Conservation (phyloP, 2,113 vertebrate species). For the Scophthalmus maximus region DNA sequence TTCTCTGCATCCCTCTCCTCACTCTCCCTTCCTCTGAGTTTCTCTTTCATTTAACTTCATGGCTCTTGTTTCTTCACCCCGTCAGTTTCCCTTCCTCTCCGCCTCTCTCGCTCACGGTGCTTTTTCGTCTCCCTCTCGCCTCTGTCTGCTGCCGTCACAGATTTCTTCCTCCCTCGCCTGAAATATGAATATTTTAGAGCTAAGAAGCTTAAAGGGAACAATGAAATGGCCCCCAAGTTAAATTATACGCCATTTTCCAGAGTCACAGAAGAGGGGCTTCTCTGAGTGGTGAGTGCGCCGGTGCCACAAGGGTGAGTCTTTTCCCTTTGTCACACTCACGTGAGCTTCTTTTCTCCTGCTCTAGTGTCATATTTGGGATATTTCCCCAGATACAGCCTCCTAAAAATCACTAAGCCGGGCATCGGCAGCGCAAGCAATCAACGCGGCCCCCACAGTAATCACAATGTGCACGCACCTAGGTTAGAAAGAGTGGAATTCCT, state of each 20-base stretch:
- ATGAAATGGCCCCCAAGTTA: slow-evolving; percentile 83
- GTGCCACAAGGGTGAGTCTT: slow-evolving; percentile 45
- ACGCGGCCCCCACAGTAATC: not conserved
- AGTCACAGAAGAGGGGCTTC: slow-evolving; percentile 68
- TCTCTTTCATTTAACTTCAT: slow-evolving; percentile 63
- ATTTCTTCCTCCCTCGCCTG: slow-evolving; percentile 73
- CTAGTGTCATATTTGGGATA: slow-evolving; percentile 47
- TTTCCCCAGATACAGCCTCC: slow-evolving; percentile 25
- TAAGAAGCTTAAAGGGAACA: slow-evolving; percentile 86
- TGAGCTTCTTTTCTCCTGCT: slow-evolving; percentile 47
- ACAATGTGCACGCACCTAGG: slow-evolving; percentile 14
- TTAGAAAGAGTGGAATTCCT: slow-evolving; percentile 1
- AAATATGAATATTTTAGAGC: slow-evolving; percentile 86
- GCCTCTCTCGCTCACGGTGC: slow-evolving; percentile 42
- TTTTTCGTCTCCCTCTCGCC: slow-evolving; percentile 54
- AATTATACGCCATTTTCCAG: slow-evolving; percentile 82
- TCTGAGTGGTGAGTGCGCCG: slow-evolving; percentile 61
- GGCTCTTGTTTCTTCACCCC: slow-evolving; percentile 56
- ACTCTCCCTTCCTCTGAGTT: slow-evolving; percentile 25
- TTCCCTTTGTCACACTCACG: slow-evolving; percentile 27
- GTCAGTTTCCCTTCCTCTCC: slow-evolving; percentile 54
- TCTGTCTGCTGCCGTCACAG: slow-evolving; percentile 68
- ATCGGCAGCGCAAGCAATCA: slow-evolving; percentile 5
- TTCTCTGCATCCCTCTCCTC: slow-evolving; percentile 42
- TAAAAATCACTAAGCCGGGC: slow-evolving; percentile 10